Conservation (phyloP, 2,113 vertebrate species). For the Sialia sialis region DNA sequence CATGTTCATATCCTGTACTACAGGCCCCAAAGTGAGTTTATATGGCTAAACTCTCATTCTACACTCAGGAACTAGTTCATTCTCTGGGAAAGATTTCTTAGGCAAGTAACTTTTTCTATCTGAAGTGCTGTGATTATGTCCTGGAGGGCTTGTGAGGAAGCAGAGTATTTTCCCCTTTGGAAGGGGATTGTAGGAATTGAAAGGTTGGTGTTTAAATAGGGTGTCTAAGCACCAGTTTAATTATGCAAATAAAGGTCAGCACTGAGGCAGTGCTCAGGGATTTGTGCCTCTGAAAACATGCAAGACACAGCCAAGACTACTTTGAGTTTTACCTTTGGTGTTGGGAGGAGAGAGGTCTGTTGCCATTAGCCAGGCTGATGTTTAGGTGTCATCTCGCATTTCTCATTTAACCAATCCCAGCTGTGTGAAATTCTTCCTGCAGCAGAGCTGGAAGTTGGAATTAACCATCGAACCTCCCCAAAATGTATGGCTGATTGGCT, state of each 20-base stretch:
- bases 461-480: constrained; percentile 20
- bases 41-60: constrained; percentile 34
- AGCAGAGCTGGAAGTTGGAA: background rate
- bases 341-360: background rate
- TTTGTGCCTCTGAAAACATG: background rate
- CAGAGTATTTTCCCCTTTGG: background rate
- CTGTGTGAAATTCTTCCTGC: constrained; percentile 18
- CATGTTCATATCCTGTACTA: constrained; percentile 62
- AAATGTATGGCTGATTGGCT: background rate
- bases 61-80: background rate
- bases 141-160: constrained; percentile 20
- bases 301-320: background rate
- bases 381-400: constrained; percentile 42
- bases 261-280: background rate
- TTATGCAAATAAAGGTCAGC: background rate
- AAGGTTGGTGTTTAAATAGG: background rate
- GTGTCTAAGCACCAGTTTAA: background rate
- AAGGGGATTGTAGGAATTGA: background rate
- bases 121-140: constrained; percentile 26
- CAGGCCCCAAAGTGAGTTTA: constrained; percentile 50
- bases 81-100: constrained; percentile 35
- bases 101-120: constrained; percentile 12
- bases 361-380: background rate
- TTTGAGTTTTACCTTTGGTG: background rate
- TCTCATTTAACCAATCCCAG: constrained; percentile 41